Evolutionary conservation across 2,888 invertebrate genomes (phyloP), one percentile per base, ranked within the genome.

Genomic region (Dryocosmus kuriphilus): DNA sequence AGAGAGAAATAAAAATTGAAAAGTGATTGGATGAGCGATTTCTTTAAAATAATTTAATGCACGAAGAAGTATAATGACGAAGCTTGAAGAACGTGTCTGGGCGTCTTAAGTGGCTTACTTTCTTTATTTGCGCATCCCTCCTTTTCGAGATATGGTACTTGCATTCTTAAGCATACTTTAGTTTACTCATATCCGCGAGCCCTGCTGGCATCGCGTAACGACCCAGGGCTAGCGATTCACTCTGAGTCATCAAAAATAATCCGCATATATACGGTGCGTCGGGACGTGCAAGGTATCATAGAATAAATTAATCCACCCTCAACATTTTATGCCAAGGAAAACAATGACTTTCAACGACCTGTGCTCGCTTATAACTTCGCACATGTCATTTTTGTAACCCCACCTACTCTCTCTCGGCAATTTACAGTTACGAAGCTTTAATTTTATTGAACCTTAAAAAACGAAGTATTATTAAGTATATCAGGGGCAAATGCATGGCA

Each of bases 111-210:
- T 41, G 27, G 41, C 6, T 16, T 41, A 46, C 19, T 67, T 67
- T 27, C 41, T 27, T 67, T 67, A 67, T 67, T 67, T 67, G 32
- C 14, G 57, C 57, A 57, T 63, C 32, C 38, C 38, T 38, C 38
- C 35, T 11, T 63, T 38, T n/a, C 22, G 65, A 65, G 65, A 65
- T 22, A 38, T 38, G 67, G 41, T 46, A 67, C 27, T 67, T 67
- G 67, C 67, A 67, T 67, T 67, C 46, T 67, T 67, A 24, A 67
- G 51, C n/a, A 51, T 51, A 51, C n/a, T 51, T 51, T 46, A 46
- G 19, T 35, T 35, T 38, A 51, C 51, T 19, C n/a, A 46, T 46
- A 51, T 51, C 51, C 51, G 51, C 8, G 51, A 51, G n/a, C 51
- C n/a, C 51, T n/a, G 51, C n/a, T 51, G n/a, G 51, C 51, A n/a